Evolutionary conservation across 2,888 invertebrate species (phyloP).

Genomic region (Argyresthia albistria): DNA sequence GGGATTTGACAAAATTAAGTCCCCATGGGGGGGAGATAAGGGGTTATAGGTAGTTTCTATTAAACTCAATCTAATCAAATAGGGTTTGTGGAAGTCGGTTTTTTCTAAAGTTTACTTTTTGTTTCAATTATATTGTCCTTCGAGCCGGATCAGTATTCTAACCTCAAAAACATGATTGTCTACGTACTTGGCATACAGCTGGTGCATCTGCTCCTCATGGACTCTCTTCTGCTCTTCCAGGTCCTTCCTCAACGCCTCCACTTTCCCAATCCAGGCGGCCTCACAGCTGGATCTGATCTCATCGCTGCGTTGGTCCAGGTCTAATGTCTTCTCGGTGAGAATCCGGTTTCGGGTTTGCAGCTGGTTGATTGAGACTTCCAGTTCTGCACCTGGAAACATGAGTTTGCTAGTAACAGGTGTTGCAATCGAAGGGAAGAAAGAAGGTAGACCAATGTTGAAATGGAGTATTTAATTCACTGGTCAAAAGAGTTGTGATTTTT

Average conservation of each 20-base stretch:
- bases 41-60: no score
- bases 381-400: constrained; percentile 40
- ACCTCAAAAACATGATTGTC: no score
- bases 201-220: constrained; percentile 83
- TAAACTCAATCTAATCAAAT: no score
- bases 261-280: constrained; percentile 74
- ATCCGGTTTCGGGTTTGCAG: constrained; percentile 77
- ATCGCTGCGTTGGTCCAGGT: constrained; percentile 37
- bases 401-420: no score
- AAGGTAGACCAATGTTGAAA: neutral
- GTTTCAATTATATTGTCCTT: no score
- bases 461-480: no score
- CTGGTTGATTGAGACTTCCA: constrained; percentile 74
- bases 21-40: no score
- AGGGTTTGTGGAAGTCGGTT: no score
- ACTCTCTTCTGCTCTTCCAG: constrained; percentile 69
- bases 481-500: no score
- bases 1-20: no score
- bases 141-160: no score
- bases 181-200: constrained; percentile 81
- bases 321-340: constrained; percentile 69
- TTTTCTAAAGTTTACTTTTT: no score
- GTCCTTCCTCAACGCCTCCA: constrained; percentile 75
- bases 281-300: constrained; percentile 55
- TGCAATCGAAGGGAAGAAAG: neutral